Conservation (phyloP, 2,888 invertebrate genomes). For the Meliscaeva auricollis region DNA sequence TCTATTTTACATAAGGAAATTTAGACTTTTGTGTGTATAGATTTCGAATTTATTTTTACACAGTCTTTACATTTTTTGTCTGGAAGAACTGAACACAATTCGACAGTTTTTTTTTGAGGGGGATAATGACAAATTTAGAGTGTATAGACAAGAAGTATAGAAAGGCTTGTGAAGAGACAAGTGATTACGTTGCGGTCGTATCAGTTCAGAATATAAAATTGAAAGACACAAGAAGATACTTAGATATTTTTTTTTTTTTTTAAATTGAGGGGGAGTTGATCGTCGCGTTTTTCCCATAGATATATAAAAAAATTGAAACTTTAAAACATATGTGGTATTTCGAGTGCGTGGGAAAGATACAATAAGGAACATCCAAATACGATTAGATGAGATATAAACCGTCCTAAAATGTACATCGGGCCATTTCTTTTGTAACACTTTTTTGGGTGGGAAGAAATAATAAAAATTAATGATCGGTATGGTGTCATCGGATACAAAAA, state of each 20-base stretch:
- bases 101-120: background rate
- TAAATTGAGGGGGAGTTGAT: conserved; percentile 33
- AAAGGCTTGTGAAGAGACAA: conserved; percentile 49
- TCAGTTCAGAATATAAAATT: conserved; percentile 18
- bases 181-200: conserved; percentile 30
- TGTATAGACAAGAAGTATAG: conserved; percentile 15
- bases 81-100: conserved; percentile 12
- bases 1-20: too few species aligned
- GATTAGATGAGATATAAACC: conserved; percentile 29
- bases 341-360: conserved; percentile 64
- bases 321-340: conserved; percentile 51
- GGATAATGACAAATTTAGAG: conserved; percentile 26
- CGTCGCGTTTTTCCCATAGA: conserved; percentile 35
- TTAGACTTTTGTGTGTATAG: background rate
- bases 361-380: conserved; percentile 37
- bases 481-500: conserved; percentile 47
- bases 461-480: conserved; percentile 21
- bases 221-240: conserved; percentile 10
- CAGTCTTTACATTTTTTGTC: background rate
- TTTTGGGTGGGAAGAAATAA: conserved; percentile 62
- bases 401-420: conserved; percentile 53
- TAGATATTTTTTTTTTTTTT: conserved; percentile 33
- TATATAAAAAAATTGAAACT: conserved; percentile 21
- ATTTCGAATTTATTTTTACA: conserved; percentile 3
- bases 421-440: conserved; percentile 20